Evolutionary conservation across 2,113 vertebrate genomes (phyloP).

Genomic region (Phylloscopus whistleri): DNA sequence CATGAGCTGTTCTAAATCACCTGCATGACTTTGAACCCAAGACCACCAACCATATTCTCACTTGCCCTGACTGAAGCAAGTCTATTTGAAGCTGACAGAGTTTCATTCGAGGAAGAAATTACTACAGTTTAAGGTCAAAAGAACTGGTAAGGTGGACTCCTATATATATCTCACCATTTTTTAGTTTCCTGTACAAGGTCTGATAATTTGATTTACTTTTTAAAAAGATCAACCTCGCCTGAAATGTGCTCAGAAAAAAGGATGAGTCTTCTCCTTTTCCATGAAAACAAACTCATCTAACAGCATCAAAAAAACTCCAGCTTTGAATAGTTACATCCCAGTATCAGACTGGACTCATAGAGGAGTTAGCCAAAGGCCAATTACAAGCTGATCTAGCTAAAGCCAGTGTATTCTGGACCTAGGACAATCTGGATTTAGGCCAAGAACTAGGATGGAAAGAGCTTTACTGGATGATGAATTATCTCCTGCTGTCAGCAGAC

Average conservation of each 20-base stretch:
- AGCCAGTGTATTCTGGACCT: slow-evolving; percentile 49
- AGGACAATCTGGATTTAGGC: slow-evolving; percentile 56
- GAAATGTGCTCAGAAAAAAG: not conserved
- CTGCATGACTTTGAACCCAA: not conserved
- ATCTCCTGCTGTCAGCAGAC: slow-evolving; percentile 42
- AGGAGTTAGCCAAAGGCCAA: slow-evolving; percentile 63
- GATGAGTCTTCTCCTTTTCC: not conserved
- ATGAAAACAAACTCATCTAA: not conserved
- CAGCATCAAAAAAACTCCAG: not conserved
- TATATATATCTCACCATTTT: not conserved
- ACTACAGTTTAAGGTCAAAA: not conserved
- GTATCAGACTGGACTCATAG: slow-evolving; percentile 18
- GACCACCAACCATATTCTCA: not conserved
- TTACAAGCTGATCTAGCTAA: slow-evolving; percentile 63
- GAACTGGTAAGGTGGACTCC: not conserved
- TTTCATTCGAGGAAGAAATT: not conserved
- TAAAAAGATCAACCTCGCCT: not conserved
- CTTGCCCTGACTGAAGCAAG: not conserved
- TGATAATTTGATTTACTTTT: not conserved
- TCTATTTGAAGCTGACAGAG: not conserved
- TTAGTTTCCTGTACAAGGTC: not conserved
- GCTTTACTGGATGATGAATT: slow-evolving; percentile 65
- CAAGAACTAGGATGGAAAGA: slow-evolving; percentile 51
- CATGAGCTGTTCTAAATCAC: not conserved
- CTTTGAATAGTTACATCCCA: not conserved